Evolutionary conservation across 53 echinoderm and acorn worm genomes (phyloP).

Genomic region (Hippasteria phrygiana): DNA sequence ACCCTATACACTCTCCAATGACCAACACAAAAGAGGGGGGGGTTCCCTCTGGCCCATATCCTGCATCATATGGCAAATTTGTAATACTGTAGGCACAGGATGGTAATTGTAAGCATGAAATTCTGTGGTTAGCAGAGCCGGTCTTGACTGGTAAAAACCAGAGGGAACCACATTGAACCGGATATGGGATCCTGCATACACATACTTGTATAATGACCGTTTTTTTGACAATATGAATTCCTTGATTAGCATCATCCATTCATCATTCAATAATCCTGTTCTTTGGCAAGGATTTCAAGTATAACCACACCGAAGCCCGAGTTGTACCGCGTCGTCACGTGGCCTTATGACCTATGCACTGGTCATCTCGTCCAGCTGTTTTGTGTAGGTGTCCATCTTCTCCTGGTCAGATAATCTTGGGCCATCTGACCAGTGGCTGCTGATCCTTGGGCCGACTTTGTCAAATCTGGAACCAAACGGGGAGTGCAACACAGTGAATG

Average conservation of each 20-base stretch:
- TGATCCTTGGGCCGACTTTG: conserved; percentile 72
- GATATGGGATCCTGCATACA: too few relatives aligned
- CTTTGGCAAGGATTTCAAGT: conserved; percentile 42
- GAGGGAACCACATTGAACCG: not conserved
- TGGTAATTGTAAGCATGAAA: too few relatives aligned
- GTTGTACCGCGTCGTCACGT: not conserved
- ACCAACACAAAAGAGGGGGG: too few relatives aligned
- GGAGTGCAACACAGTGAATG: not conserved
- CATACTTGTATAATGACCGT: too few relatives aligned
- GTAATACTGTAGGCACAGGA: too few relatives aligned
- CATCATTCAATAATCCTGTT: not conserved
- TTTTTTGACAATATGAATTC: too few relatives aligned
- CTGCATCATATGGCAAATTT: too few relatives aligned
- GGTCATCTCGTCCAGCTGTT: conserved; percentile 69
- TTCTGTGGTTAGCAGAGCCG: too few relatives aligned
- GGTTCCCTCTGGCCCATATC: too few relatives aligned
- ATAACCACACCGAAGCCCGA: not conserved
- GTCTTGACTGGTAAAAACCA: too few relatives aligned
- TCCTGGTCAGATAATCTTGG: conserved; percentile 43
- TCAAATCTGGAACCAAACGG: conserved; percentile 54
- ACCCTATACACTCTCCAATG: too few relatives aligned
- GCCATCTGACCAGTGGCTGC: conserved; percentile 71
- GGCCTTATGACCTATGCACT: conserved; percentile 45
- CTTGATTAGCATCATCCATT: not conserved
- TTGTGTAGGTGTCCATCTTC: conserved; percentile 65